Evolutionary conservation across 2,888 invertebrate species (phyloP).

Genomic region (Pediacus dermestoides): DNA sequence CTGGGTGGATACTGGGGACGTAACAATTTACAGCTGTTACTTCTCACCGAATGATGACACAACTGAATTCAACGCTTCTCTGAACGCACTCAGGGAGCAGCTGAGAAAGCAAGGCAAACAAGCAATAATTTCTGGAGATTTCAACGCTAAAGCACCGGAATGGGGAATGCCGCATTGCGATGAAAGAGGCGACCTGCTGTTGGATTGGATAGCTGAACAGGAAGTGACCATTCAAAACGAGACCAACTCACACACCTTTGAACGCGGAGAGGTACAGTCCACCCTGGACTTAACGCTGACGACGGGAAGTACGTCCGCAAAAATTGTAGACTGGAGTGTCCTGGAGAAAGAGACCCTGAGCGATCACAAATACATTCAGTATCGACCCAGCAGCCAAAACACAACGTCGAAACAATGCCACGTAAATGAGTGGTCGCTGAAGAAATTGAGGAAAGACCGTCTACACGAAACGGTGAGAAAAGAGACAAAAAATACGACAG

Average conservation of each 20-base stretch:
- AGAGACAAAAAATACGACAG: too few relatives aligned
- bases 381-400: too few relatives aligned
- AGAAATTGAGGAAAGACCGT: too few relatives aligned
- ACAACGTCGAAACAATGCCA: too few relatives aligned
- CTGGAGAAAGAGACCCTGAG: background rate
- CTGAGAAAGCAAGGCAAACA: too few relatives aligned
- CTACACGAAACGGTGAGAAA: too few relatives aligned
- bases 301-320: background rate
- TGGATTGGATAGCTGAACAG: background rate
- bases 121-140: conserved; percentile 1
- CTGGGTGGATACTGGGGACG: conserved; percentile 9
- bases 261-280: background rate
- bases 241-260: background rate
- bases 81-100: too few relatives aligned
- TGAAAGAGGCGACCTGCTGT: background rate
- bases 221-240: background rate
- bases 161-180: background rate
- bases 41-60: conserved; percentile 11
- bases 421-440: too few relatives aligned
- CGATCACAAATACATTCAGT: too few relatives aligned
- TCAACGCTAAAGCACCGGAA: conserved; percentile 1
- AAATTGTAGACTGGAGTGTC: background rate
- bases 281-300: background rate
- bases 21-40: conserved; percentile 10
- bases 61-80: background rate